Conservation (phyloP, 2,113 vertebrate species). For the Podarcis cretensis region DNA sequence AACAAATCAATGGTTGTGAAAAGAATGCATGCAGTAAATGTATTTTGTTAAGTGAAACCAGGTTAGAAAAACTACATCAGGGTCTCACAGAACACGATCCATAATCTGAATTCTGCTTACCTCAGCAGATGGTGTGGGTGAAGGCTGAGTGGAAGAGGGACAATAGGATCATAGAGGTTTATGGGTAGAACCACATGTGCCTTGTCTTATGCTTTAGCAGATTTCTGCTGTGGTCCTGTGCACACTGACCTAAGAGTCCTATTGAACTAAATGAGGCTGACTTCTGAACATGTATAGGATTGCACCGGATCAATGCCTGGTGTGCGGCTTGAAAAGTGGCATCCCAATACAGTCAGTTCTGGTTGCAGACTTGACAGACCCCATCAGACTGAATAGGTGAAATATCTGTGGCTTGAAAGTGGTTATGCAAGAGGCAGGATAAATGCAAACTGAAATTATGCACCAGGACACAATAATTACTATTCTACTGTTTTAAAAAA, state of each 20-base stretch:
- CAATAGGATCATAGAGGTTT: neutral
- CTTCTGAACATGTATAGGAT: neutral
- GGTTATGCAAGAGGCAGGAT: neutral
- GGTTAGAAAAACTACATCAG: neutral
- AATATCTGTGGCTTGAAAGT: neutral
- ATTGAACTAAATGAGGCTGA: too few relatives aligned
- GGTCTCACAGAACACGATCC: neutral
- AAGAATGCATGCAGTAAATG: neutral
- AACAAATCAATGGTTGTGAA: neutral
- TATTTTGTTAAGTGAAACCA: neutral
- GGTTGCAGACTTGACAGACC: neutral
- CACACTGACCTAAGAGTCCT: too few relatives aligned
- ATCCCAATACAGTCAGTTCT: neutral
- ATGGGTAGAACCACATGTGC: neutral
- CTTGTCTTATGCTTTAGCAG: neutral
- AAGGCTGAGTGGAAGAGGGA: neutral
- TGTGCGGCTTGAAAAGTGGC: neutral
- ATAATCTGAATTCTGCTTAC: neutral
- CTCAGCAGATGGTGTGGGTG: neutral
- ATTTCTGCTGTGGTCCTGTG: too few relatives aligned
- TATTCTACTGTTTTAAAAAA: neutral
- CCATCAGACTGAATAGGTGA: neutral
- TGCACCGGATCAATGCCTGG: neutral
- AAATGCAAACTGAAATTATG: slow-evolving; percentile 45
- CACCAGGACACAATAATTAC: slow-evolving; percentile 33